A percentile compares a stretch with the other conserved stretches of the same genome.
These are phyloP conservation scores for Protonemura montana DNA, from an alignment of 2,888 invertebrate genomes.

Conservation along the genomic window DNA sequence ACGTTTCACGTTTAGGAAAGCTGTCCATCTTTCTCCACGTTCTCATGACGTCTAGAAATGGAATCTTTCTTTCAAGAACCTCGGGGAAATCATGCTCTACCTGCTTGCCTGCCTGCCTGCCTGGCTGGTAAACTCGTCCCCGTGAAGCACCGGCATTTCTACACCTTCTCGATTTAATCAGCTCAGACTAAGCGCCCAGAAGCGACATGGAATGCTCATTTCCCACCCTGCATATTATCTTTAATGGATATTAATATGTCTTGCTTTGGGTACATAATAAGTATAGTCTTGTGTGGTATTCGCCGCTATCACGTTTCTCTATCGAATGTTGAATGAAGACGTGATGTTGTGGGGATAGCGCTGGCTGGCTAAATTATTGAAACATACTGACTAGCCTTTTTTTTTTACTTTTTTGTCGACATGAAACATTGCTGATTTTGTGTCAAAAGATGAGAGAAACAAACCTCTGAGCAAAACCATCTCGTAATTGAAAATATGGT, in stretches of 20 bases:
- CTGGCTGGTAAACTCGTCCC: neutral
- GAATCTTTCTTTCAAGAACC: constrained; percentile 39
- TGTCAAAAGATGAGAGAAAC: neutral
- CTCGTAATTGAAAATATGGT: constrained; percentile 7
- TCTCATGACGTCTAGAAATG: neutral
- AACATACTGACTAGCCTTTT: neutral
- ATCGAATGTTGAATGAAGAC: neutral
- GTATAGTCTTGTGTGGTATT: neutral
- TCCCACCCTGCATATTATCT: constrained; percentile 21
- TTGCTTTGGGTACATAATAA: neutral
- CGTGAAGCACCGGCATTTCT: neutral
- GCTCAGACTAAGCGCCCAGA: constrained; percentile 23
- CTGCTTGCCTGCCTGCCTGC: constrained; percentile 10
- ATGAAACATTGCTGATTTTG: neutral
- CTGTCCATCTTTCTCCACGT: neutral
- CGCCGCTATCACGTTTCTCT: neutral
- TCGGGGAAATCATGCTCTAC: constrained; percentile 44
- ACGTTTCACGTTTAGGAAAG: constrained; percentile 12
- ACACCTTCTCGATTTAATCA: constrained; percentile 30
- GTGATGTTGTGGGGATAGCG: neutral
- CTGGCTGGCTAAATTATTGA: neutral
- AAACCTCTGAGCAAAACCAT: neutral
- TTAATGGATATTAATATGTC: constrained; percentile 12
- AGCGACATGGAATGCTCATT: constrained; percentile 36
- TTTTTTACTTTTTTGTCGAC: neutral